Evolutionary conservation across 2,888 invertebrate species (phyloP), one percentile per base, ranked within the genome.

Genomic region (Anthrax anthrax): DNA sequence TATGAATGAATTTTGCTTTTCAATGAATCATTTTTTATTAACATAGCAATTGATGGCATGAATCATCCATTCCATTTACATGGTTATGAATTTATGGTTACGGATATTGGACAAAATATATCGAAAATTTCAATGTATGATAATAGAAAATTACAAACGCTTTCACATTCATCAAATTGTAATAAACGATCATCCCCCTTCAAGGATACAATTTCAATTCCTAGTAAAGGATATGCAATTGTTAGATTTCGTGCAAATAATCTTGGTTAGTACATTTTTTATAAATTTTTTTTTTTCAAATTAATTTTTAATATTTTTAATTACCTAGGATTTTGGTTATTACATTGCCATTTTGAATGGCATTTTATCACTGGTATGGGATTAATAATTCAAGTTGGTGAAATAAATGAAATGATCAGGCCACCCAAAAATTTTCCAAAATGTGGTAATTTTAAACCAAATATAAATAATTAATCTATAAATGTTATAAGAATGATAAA

Each of bases 351-450:
- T 46, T 59, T 57, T 44, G 61, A 60, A 50, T 61, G 59, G 61
- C 60, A 62, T 52, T 42, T 60, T 46, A 47, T 56, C 13, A 54
- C 54, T 42, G 60, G 61, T 8, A 61, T 61, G 62, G 60, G 54
- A 10, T 47, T 62, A 16, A 49, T 61, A 23, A 12, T 60, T 13
- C 59, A 61, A 50, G 59, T 61, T 32, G 62, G 88, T 0, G 73
- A 77, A 41, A 58, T 69, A 32, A 62, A 69, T 18, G 77, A 87
- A 57, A 77, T 85, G 63, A 75, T 78, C 1, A 63, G 74, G 42
- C 72, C 78, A 0, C 87, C 88, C 0, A 38, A 18, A 6, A 77
- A 80, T 59, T 87, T 88, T 60, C 87, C 87, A 0, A 78, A 76
- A 54, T 87, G 88, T 60, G 83, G 84, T 13, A 81, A 80, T 47